Conservation (phyloP, 2,113 vertebrate species). For the Lagenorhynchus albirostris region DNA sequence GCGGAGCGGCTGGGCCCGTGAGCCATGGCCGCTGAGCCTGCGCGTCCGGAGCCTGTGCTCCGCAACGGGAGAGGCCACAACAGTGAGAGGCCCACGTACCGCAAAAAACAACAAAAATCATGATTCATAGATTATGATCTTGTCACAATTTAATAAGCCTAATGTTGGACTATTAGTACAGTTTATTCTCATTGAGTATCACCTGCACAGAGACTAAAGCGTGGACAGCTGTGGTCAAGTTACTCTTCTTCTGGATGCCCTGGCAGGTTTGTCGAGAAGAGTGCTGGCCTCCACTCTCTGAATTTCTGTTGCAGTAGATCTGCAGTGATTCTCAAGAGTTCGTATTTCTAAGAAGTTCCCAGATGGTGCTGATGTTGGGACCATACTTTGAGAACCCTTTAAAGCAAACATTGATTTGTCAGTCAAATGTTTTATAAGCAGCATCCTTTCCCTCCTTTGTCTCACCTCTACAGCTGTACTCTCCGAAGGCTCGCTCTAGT, state of each 20-base stretch:
- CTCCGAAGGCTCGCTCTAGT: background rate
- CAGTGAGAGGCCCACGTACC: no score
- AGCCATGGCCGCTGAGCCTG: no score
- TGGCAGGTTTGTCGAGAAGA: background rate
- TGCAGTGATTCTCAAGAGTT: background rate
- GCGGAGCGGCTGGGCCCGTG: no score
- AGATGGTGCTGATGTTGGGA: background rate
- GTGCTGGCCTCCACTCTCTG: background rate
- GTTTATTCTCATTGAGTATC: background rate
- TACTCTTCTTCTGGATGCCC: background rate
- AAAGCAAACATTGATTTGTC: background rate
- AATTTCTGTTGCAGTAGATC: background rate
- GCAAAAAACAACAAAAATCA: background rate
- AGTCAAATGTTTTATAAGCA: background rate
- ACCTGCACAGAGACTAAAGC: background rate
- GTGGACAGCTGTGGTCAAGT: background rate
- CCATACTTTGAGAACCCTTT: background rate
- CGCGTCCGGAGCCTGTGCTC: no score
- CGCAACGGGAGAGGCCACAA: no score
- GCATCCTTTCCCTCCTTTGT: background rate
- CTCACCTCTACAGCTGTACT: background rate
- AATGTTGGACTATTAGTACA: background rate
- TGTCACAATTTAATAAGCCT: background rate
- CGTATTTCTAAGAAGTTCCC: background rate
- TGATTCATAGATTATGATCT: constrained; percentile 68